phyloP scores from a whole-genome alignment of 2,888 invertebrate genomes.

The Lycocerus yunnanus region DNA sequence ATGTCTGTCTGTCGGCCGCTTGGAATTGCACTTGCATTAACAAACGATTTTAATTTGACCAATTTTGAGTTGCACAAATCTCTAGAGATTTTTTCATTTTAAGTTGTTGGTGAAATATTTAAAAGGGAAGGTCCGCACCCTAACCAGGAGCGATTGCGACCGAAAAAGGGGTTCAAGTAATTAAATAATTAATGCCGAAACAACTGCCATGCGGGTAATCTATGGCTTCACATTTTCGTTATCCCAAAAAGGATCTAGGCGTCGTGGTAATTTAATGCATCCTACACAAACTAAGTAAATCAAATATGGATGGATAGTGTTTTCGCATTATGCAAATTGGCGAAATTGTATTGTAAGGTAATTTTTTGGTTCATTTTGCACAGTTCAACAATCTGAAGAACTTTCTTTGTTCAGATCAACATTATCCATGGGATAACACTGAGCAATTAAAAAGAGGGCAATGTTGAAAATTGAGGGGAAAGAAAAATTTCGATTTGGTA shows the following conservation, averaged over 20 bases:
- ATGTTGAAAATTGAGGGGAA: not conserved
- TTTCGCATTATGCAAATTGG: not conserved
- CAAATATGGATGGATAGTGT: constrained; percentile 7
- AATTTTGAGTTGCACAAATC: not conserved
- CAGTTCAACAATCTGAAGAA: not conserved
- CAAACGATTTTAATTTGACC: not conserved
- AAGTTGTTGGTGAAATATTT: not conserved
- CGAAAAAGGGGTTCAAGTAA: not conserved
- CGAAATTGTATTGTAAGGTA: not conserved
- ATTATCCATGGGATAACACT: not conserved
- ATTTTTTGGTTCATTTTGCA: not conserved
- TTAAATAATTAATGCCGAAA: not conserved
- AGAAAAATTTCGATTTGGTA: not conserved
- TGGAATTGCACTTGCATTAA: not conserved
- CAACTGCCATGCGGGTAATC: not conserved
- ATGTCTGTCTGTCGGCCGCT: constrained; percentile 27
- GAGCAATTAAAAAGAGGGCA: not conserved
- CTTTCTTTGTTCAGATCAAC: not conserved
- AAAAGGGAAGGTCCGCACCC: not conserved
- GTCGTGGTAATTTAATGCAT: constrained; percentile 8
- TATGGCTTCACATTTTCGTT: not conserved
- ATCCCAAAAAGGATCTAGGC: not conserved
- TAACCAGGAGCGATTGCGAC: not conserved
- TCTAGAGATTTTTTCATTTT: not conserved
- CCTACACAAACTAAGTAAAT: constrained; percentile 10